Evolutionary conservation across 2,797 vertebrate genomes (phyloP).

Genomic region (Poecilia velifera): DNA sequence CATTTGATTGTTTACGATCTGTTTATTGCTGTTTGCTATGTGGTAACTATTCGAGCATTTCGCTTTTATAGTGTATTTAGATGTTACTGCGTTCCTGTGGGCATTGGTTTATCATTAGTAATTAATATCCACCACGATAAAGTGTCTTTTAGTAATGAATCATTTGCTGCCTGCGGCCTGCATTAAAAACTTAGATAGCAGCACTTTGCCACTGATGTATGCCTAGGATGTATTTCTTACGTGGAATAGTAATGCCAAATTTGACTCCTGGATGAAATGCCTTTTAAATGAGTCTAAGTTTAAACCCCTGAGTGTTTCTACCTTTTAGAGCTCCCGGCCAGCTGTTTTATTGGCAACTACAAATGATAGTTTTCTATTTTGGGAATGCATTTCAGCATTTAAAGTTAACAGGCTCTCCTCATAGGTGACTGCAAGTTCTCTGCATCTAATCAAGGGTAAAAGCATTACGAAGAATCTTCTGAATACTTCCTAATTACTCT

Average conservation of each 20-base stretch:
- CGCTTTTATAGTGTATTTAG: neutral
- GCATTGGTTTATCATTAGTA: neutral
- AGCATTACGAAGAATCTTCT: slow-evolving; percentile 1
- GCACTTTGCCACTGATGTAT: neutral
- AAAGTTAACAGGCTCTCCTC: neutral
- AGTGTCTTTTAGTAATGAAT: slow-evolving; percentile 1
- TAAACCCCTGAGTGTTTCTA: neutral
- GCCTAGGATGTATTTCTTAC: neutral
- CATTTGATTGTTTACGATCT: neutral
- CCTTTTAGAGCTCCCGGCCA: neutral
- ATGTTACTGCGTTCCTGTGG: neutral
- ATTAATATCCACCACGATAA: slow-evolving; percentile 3
- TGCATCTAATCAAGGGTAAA: neutral
- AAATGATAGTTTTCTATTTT: neutral
- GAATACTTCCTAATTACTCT: slow-evolving; percentile 46
- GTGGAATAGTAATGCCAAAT: neutral
- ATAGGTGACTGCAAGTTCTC: neutral
- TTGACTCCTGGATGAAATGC: neutral
- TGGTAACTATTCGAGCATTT: neutral
- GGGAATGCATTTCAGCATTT: slow-evolving; percentile 1
- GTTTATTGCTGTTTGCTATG: neutral
- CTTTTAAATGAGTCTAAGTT: slow-evolving; percentile 1
- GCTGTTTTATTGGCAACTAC: neutral
- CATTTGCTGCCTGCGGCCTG: slow-evolving; percentile 1
- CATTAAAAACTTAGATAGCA: slow-evolving; percentile 1